Evolutionary conservation across 2,113 vertebrate species (phyloP).

Genomic region (Sturnira hondurensis): DNA sequence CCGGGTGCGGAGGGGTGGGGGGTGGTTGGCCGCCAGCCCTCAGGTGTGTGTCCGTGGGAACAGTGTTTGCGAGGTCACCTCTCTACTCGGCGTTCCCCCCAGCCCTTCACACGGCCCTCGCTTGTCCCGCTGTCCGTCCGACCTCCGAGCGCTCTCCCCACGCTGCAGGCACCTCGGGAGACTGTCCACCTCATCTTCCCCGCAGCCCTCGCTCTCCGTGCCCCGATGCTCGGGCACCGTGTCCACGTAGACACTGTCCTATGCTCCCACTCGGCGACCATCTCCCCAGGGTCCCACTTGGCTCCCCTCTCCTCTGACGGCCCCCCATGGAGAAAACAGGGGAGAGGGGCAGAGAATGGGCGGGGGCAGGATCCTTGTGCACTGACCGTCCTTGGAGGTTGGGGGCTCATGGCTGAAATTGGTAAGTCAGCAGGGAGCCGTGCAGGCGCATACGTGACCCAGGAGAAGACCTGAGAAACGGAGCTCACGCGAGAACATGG

Average conservation of each 20-base stretch:
- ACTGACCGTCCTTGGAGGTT: rapidly evolving
- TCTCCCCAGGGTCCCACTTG: not conserved
- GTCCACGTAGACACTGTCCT: rapidly evolving
- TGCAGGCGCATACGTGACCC: rapidly evolving
- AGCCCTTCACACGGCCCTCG: not conserved
- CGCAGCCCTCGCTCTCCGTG: not conserved
- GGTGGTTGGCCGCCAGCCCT: not conserved
- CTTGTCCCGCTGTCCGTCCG: rapidly evolving
- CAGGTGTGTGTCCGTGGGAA: rapidly evolving
- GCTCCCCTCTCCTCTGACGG: not conserved
- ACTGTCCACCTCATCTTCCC: not conserved
- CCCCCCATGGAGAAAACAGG: not conserved
- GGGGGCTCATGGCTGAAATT: rapidly evolving
- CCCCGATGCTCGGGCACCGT: rapidly evolving
- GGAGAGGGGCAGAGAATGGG: no score
- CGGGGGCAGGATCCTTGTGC: rapidly evolving
- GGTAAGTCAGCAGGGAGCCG: rapidly evolving
- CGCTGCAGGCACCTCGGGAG: no score
- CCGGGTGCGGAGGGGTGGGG: no score
- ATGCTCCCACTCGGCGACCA: rapidly evolving
- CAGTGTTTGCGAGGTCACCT: no score
- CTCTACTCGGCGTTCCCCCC: no score
- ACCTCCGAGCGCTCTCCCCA: not conserved
- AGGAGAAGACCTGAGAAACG: not conserved
- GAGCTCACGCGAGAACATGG: rapidly evolving